Evolutionary conservation across 2,888 invertebrate genomes (phyloP).

Genomic region (Cephus runcator): DNA sequence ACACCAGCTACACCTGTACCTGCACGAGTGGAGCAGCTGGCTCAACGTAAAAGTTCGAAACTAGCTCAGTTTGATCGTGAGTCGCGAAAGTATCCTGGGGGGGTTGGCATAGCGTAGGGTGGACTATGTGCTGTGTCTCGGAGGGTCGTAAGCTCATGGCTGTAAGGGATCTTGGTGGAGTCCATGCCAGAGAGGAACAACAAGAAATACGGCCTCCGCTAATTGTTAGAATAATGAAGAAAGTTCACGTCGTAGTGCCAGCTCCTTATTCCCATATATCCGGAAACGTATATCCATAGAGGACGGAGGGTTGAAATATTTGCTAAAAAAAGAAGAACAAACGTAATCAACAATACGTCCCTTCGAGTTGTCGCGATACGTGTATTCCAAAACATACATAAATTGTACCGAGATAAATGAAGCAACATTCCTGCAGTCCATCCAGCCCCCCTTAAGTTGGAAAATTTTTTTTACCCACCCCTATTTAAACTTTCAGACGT

Average conservation of each 20-base stretch:
- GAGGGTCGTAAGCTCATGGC: neutral
- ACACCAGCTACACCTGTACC: neutral
- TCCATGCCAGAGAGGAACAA: conserved; percentile 6
- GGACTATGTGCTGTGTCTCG: neutral
- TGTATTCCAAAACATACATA: neutral
- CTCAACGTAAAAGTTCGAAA: neutral
- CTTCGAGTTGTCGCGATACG: neutral
- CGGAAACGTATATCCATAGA: neutral
- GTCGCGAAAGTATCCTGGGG: neutral
- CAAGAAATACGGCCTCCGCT: conserved; percentile 43
- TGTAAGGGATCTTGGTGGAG: neutral
- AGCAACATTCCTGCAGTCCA: neutral
- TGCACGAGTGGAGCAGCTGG: neutral
- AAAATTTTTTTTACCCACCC: neutral
- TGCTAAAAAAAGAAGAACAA: neutral
- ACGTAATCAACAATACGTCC: neutral
- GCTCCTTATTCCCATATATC: neutral
- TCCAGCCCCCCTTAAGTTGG: neutral
- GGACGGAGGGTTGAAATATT: neutral
- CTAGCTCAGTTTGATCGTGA: neutral
- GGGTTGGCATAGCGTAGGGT: neutral
- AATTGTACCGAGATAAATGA: neutral
- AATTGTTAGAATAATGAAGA: conserved; percentile 50
- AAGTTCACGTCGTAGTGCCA: conserved; percentile 27
- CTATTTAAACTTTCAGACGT: neutral